These are phyloP conservation scores for Drosophila sucinea DNA, from an alignment of 1,140 invertebrate species.

Conservation along the genomic window DNA sequence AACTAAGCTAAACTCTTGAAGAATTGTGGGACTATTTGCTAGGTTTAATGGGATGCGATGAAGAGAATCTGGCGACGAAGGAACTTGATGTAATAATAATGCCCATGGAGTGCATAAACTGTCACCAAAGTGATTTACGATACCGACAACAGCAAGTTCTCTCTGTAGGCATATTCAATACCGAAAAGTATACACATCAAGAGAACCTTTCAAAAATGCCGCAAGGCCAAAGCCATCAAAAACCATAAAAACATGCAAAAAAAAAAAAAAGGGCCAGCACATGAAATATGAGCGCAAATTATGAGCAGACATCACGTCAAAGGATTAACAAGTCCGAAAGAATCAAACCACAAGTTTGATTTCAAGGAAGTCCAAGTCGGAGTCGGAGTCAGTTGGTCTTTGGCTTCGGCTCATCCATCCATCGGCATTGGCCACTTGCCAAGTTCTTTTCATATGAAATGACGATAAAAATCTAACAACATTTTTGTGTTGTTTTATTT, in stretches of 20 bases:
- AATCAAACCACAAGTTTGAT: constrained; percentile 57
- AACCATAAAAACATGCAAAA: constrained; percentile 38
- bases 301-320: constrained; percentile 78
- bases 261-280: constrained; percentile 4
- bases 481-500: constrained; percentile 41
- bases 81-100: constrained; percentile 37
- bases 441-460: constrained; percentile 20
- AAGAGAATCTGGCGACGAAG: constrained; percentile 28
- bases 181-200: constrained; percentile 22
- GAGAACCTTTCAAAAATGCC: constrained; percentile 74
- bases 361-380: constrained; percentile 69
- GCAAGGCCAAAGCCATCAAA: constrained; percentile 70
- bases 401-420: neutral
- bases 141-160: constrained; percentile 35
- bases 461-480: constrained; percentile 77
- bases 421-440: constrained; percentile 6
- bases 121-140: constrained; percentile 67
- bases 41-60: neutral
- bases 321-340: constrained; percentile 72
- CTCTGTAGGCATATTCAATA: constrained; percentile 77
- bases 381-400: constrained; percentile 34
- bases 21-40: constrained; percentile 51
- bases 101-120: constrained; percentile 36
- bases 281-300: constrained; percentile 81
- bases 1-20: constrained; percentile 28